phyloP scores from a whole-genome alignment of 1,140 invertebrate species.

The Drosophila azteca region DNA sequence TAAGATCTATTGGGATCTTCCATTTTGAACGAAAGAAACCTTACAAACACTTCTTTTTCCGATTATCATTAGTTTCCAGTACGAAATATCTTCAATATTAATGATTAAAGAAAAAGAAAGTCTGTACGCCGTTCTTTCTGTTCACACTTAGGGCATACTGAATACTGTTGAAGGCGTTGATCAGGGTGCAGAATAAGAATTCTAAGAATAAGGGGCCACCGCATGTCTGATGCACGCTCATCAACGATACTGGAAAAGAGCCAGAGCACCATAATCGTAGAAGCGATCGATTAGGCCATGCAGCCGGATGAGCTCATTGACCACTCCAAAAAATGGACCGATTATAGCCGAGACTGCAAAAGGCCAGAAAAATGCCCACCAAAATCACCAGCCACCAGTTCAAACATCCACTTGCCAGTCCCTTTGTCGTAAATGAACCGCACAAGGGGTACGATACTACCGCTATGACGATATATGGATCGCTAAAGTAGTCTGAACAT shows the following conservation, averaged over 20 bases:
- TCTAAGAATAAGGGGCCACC: slow-evolving; percentile 15
- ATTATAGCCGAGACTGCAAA: slow-evolving; percentile 4
- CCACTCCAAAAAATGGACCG: not conserved
- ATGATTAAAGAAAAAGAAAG: too few species aligned
- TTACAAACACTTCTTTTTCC: too few species aligned
- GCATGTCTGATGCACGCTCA: slow-evolving; percentile 19
- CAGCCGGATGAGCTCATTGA: slow-evolving; percentile 3
- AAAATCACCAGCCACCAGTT: not conserved
- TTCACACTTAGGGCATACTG: slow-evolving; percentile 1
- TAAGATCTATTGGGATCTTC: too few species aligned
- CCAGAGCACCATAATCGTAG: slow-evolving; percentile 7
- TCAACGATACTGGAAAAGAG: slow-evolving; percentile 1
- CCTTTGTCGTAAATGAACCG: too few species aligned
- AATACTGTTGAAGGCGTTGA: slow-evolving; percentile 10
- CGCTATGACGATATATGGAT: fast-evolving
- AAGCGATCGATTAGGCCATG: not conserved
- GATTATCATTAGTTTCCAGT: too few species aligned
- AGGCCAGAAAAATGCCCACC: not conserved
- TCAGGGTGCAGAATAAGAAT: slow-evolving; percentile 17
- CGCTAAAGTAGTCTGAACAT: too few species aligned
- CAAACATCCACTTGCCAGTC: too few species aligned
- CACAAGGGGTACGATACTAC: too few species aligned
- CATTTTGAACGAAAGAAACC: too few species aligned
- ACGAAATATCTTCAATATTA: too few species aligned
- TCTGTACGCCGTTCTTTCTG: too few species aligned